Evolutionary conservation across 2,888 invertebrate genomes (phyloP), one percentile per base, ranked within the genome.

Genomic region (Pristionchus entomophagus): DNA sequence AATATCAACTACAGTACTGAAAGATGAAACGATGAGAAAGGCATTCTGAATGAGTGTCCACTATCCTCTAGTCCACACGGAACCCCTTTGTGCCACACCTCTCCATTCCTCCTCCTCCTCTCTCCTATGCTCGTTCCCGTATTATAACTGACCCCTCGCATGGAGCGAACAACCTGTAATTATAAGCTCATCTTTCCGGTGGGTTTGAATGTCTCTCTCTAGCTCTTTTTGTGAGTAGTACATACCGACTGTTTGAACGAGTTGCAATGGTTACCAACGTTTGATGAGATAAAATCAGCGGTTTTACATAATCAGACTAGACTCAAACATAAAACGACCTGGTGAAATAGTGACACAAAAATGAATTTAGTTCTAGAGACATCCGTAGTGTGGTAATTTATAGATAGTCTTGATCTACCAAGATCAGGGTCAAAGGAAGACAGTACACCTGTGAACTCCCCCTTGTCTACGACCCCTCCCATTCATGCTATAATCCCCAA

Each of bases 91-190:
- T 73, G 73, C 73, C 73, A 73, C 41, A 65, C 73, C 10, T 22
- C 73, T 26, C 41, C 41, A 38, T 26, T 35, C n/a, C 65, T 5
- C 65, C 19, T 38, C 38, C 65, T 65, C 65, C n/a, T n/a, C n/a
- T n/a, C n/a, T n/a, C n/a, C n/a, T n/a, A n/a, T n/a, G n/a, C n/a
- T n/a, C 65, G 35, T 69, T 35, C 41, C n/a, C 73, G 32, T 73
- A 73, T 73, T 73, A 73, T 45, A 45, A n/a, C 73, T 73, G 73
- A 73, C 73, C 73, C 73, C 45, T 45, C 41, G 41, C 45, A 45
- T 73, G 73, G 73, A n/a, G 73, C n/a, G 73, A 73, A 73, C 73
- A 73, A 73, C 73, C 41, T 73, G 73, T 73, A 73, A 73, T 73
- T 73, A 73, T 73, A 45, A 73, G 73, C 73, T 73, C 73, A 73